Evolutionary conservation across 2,113 vertebrate species (phyloP).

Genomic region (Tyrannus savana): DNA sequence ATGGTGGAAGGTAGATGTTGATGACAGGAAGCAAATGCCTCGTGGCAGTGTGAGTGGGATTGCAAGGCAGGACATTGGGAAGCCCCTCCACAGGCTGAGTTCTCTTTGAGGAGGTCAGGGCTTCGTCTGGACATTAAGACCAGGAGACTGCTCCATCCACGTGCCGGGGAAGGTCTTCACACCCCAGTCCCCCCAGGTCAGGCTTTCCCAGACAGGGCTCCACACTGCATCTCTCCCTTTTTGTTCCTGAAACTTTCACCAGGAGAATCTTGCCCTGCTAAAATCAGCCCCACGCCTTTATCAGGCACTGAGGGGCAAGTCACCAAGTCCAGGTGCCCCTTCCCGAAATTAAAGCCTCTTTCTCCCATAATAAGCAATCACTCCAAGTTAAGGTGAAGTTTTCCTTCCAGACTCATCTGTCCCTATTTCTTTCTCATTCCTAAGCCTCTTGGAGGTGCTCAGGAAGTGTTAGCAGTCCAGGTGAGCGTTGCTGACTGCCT

Average conservation of each 20-base stretch:
- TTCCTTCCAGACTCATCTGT: background rate
- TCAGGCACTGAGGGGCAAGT: background rate
- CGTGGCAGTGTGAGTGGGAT: accelerated
- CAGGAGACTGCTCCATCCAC: background rate
- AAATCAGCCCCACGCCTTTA: background rate
- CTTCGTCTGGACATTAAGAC: background rate
- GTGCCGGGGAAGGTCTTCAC: background rate
- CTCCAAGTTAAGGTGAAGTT: background rate
- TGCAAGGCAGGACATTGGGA: background rate
- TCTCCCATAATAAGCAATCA: background rate
- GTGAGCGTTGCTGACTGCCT: background rate
- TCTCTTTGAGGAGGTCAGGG: background rate
- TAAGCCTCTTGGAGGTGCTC: background rate
- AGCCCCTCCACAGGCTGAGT: background rate
- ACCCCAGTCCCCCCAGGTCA: background rate
- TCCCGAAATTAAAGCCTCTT: background rate
- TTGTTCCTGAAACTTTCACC: background rate
- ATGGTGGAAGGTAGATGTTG: background rate
- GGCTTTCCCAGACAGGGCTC: background rate
- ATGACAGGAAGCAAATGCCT: background rate
- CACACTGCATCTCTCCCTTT: background rate
- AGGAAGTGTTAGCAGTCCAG: background rate
- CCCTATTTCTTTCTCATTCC: background rate
- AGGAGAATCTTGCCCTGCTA: background rate
- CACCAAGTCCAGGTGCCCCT: background rate